Conservation (phyloP, 2,797 vertebrate species). For the Protonibea diacanthus region DNA sequence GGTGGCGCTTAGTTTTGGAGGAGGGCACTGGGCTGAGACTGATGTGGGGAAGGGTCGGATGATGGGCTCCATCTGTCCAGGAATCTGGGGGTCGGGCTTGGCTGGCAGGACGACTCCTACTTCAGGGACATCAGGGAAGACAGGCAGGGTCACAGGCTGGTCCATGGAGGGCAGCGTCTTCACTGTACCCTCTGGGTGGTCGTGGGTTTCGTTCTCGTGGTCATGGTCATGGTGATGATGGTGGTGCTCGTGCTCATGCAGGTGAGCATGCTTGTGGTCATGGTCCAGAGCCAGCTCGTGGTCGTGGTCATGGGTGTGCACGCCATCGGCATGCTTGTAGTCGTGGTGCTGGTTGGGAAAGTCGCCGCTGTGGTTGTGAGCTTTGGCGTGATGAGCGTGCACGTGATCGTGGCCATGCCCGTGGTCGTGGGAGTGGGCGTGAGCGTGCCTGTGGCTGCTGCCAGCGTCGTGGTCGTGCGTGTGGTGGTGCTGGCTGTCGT, state of each 20-base stretch:
- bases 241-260: constrained; percentile 85
- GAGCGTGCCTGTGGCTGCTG: constrained; percentile 60
- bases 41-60: constrained; percentile 70
- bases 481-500: constrained; percentile 65
- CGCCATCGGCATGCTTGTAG: constrained; percentile 62
- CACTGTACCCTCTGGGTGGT: constrained; percentile 67
- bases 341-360: constrained; percentile 71
- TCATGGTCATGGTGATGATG: constrained; percentile 81
- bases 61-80: constrained; percentile 64
- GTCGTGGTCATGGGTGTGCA: constrained; percentile 82
- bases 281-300: constrained; percentile 83
- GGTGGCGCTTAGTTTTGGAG: accelerated
- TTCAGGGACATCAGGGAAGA: constrained; percentile 62
- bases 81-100: constrained; percentile 77
- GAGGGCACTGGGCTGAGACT: constrained; percentile 66
- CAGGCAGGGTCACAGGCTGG: constrained; percentile 55
- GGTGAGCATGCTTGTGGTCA: constrained; percentile 82
- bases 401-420: constrained; percentile 75
- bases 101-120: constrained; percentile 57
- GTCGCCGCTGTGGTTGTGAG: constrained; percentile 74
- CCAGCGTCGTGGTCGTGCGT: constrained; percentile 58
- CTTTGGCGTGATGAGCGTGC: constrained; percentile 77
- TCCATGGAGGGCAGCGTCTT: constrained; percentile 61
- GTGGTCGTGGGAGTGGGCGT: constrained; percentile 78
- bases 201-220: constrained; percentile 32